Percentiles rank a stretch among this genome's conserved stretches.
Conservation (phyloP, 2,797 vertebrate genomes). For the Protosalanx chinensis region DNA sequence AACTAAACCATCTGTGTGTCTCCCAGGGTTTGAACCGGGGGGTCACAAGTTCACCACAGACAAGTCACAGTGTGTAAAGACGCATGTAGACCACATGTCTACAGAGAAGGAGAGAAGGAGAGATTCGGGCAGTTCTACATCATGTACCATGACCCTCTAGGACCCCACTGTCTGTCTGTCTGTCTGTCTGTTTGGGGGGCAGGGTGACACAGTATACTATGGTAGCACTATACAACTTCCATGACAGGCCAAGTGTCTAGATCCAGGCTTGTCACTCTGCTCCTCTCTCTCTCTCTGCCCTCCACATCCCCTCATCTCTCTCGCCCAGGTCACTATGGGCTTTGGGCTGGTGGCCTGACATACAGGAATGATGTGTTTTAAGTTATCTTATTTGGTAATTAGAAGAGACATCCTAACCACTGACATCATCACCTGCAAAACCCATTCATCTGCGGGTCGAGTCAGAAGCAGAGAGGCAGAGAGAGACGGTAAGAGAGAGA, state of each 20-base stretch:
- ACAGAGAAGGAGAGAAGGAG: too few species aligned
- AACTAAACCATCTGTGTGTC: slow-evolving; percentile 13
- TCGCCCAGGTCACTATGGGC: not conserved
- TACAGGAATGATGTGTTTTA: slow-evolving; percentile 48
- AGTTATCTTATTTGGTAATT: slow-evolving; percentile 52
- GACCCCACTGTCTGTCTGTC: not conserved
- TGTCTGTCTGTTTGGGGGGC: not conserved
- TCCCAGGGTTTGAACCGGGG: slow-evolving; percentile 18
- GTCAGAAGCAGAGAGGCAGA: slow-evolving; percentile 14
- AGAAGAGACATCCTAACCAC: slow-evolving; percentile 56
- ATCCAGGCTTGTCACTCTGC: not conserved
- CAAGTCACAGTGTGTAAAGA: slow-evolving; percentile 10
- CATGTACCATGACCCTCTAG: not conserved
- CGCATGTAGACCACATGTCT: not conserved
- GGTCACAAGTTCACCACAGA: slow-evolving; percentile 11
- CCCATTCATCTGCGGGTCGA: slow-evolving; percentile 43
- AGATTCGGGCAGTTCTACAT: not conserved
- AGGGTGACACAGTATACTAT: not conserved
- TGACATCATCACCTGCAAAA: slow-evolving; percentile 58
- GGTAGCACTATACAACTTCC: not conserved
- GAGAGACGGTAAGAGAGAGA: too few species aligned
- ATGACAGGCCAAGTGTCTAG: too few species aligned
- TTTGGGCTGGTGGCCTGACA: slow-evolving; percentile 18
- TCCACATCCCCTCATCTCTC: not conserved
- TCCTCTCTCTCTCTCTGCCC: not conserved